A percentile compares a stretch with the other conserved stretches of the same genome.
Evolutionary conservation across 2,888 invertebrate species (phyloP).

Genomic region (Hemicrepidius hirtus): DNA sequence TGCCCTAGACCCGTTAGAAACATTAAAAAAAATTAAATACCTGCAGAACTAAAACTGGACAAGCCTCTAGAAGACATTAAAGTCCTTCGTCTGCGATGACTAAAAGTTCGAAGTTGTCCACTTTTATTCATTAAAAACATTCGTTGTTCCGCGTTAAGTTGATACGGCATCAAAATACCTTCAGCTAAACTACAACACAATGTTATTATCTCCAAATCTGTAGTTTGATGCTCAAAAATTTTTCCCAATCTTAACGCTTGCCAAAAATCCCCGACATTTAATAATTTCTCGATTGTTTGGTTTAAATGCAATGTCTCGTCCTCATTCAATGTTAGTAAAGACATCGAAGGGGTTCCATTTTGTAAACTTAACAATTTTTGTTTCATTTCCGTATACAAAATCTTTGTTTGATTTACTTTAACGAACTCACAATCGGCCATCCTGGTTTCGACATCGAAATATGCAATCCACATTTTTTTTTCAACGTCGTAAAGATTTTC

Average conservation of each 20-base stretch:
- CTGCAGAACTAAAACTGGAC: conserved; percentile 63
- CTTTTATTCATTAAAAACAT: conserved; percentile 72
- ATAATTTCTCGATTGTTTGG: conserved; percentile 73
- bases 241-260: conserved; percentile 77
- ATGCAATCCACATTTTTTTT: conserved; percentile 65
- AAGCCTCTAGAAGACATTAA: conserved; percentile 64
- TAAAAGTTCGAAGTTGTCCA: conserved; percentile 68
- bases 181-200: conserved; percentile 80
- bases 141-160: conserved; percentile 79
- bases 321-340: conserved; percentile 66
- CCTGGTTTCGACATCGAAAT: conserved; percentile 57
- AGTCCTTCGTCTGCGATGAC: conserved; percentile 69
- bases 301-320: conserved; percentile 72
- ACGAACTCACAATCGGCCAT: conserved; percentile 14
- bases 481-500: conserved; percentile 64
- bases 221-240: conserved; percentile 72
- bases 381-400: conserved; percentile 46
- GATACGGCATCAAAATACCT: conserved; percentile 77
- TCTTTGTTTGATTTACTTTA: neutral
- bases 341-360: neutral
- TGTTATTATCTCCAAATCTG: conserved; percentile 77
- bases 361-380: conserved; percentile 31
- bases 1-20: no score
- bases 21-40: conserved; percentile 4
- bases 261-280: conserved; percentile 76